Conservation (phyloP, 2,113 vertebrate genomes). For the Nanger granti region DNA sequence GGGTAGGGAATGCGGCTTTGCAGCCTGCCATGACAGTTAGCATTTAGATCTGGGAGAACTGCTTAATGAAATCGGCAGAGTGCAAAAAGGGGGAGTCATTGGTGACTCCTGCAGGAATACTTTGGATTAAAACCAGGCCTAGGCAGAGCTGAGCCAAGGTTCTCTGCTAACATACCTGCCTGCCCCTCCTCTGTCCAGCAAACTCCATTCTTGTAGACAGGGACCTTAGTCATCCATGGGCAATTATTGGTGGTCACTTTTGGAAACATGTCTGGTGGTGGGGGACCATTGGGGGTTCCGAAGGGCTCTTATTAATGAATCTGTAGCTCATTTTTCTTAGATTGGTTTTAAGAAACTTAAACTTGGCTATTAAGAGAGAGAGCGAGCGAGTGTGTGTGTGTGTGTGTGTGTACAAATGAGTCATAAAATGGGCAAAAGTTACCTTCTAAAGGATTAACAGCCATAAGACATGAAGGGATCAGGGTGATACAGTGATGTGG, state of each 20-base stretch:
- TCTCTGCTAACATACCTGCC: slow-evolving; percentile 51
- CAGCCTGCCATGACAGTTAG: slow-evolving; percentile 60
- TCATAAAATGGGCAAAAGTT: neutral
- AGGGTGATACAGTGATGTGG: neutral
- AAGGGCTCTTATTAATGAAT: neutral
- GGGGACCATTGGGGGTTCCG: neutral
- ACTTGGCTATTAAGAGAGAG: neutral
- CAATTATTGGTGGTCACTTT: neutral
- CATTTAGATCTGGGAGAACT: slow-evolving; percentile 55
- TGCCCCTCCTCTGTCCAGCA: slow-evolving; percentile 29
- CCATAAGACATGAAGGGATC: neutral
- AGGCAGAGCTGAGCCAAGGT: slow-evolving; percentile 37
- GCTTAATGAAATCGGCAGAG: slow-evolving; percentile 64
- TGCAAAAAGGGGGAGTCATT: slow-evolving; percentile 55
- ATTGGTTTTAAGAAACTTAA: neutral
- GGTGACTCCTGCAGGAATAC: slow-evolving; percentile 65
- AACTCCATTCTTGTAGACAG: neutral
- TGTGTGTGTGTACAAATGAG: neutral
- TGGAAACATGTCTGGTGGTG: neutral
- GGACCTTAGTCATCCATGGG: neutral
- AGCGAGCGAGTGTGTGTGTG: no score
- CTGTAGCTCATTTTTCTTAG: neutral
- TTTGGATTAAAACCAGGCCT: slow-evolving; percentile 63
- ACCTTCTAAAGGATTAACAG: neutral
- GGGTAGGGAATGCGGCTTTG: slow-evolving; percentile 51